These are phyloP conservation scores for Bradynema listronoti DNA, from an alignment of 1,140 invertebrate genomes.

Conservation along the genomic window DNA sequence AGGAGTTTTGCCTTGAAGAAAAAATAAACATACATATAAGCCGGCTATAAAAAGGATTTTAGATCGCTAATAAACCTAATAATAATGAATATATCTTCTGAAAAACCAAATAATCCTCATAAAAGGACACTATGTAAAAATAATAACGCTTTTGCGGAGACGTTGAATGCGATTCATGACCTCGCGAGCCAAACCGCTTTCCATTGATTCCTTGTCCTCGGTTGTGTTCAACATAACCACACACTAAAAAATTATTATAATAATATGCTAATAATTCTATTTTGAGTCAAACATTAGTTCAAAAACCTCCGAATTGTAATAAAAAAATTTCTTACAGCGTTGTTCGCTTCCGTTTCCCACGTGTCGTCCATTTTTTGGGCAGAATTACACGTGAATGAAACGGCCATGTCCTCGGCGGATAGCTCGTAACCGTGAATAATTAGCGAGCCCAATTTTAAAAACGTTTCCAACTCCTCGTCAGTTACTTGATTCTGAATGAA, in stretches of 20 bases:
- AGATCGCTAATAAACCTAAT: too few relatives aligned
- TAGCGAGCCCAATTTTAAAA: slow-evolving; percentile 69
- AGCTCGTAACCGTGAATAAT: slow-evolving; percentile 71
- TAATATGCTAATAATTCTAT: too few relatives aligned
- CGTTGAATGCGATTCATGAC: slow-evolving; percentile 94
- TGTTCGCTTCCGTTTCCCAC: slow-evolving; percentile 58
- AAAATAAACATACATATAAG: not conserved
- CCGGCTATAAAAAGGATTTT: not conserved
- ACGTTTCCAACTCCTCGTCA: slow-evolving; percentile 73
- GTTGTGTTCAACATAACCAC: slow-evolving; percentile 50
- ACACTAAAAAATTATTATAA: slow-evolving; percentile 33
- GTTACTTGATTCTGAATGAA: slow-evolving; percentile 63
- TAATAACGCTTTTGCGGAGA: slow-evolving; percentile 73
- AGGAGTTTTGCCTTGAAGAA: slow-evolving; percentile 69
- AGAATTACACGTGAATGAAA: slow-evolving; percentile 71
- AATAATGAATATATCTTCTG: too few relatives aligned
- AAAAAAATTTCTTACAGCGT: slow-evolving; percentile 29
- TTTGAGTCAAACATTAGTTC: too few relatives aligned
- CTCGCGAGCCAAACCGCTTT: slow-evolving; percentile 65
- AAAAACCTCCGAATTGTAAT: too few relatives aligned
- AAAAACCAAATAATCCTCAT: not conserved
- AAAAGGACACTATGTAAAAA: slow-evolving; percentile 30
- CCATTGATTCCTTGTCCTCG: slow-evolving; percentile 37
- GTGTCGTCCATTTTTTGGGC: slow-evolving; percentile 20
- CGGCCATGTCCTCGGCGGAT: slow-evolving; percentile 71